These are phyloP conservation scores for Sipha maydis DNA, from an alignment of 2,888 invertebrate genomes.

Conservation along the genomic window DNA sequence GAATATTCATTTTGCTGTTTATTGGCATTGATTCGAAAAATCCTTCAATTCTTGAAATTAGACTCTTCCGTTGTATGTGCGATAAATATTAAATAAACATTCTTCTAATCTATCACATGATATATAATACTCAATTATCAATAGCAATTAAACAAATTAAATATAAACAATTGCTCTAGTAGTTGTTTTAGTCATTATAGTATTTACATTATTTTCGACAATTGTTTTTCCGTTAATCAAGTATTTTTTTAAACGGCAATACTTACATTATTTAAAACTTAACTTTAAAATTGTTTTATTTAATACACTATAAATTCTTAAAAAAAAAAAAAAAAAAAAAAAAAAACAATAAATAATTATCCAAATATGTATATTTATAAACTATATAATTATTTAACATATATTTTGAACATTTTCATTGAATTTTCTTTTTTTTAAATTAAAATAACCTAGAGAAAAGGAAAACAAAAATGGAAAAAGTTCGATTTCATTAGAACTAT, in stretches of 20 bases:
- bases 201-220: not conserved
- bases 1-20: not conserved
- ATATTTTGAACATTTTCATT: not conserved
- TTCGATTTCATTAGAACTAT: not conserved
- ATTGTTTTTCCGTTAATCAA: not conserved
- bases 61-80: not conserved
- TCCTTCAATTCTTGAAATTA: not conserved
- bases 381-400: not conserved
- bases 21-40: not conserved
- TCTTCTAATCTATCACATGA: not conserved
- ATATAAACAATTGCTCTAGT: not conserved
- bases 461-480: not conserved
- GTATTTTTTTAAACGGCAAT: not conserved
- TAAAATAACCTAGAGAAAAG: not conserved
- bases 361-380: not conserved
- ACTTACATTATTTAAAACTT: not conserved
- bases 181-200: not conserved
- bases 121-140: not conserved
- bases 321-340: not conserved
- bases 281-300: not conserved
- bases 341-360: not conserved
- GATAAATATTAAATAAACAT: conserved; percentile 14
- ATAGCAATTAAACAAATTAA: not conserved
- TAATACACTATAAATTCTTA: not conserved
- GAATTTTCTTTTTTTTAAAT: not conserved